Evolutionary conservation across 2,797 vertebrate species (phyloP).

Genomic region (Acanthurus lineatus): DNA sequence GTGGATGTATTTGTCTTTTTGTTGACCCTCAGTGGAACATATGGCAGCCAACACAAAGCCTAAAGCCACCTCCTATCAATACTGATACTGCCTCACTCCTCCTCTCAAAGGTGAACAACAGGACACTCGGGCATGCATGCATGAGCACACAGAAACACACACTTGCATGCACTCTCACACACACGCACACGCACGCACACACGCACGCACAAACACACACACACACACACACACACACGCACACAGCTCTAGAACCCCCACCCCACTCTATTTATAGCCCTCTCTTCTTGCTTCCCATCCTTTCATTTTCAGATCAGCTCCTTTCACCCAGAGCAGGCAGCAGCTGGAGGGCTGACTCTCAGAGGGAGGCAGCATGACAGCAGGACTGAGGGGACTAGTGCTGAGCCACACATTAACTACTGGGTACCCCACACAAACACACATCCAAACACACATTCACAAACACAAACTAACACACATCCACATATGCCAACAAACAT

Average conservation of each 20-base stretch:
- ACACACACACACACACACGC: conserved; percentile 20
- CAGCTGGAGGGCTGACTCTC: conserved; percentile 71
- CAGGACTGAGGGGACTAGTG: conserved; percentile 34
- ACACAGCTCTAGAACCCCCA: conserved; percentile 22
- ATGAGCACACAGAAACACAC: conserved; percentile 5
- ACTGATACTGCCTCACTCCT: conserved; percentile 55
- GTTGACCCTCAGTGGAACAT: conserved; percentile 71
- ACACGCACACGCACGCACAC: conserved; percentile 21
- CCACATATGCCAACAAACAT: too few relatives aligned
- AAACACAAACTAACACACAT: conserved; percentile 11
- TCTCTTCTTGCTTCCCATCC: conserved; percentile 41
- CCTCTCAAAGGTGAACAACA: conserved; percentile 70
- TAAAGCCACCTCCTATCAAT: conserved; percentile 52
- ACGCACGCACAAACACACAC: conserved; percentile 6
- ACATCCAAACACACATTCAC: conserved; percentile 9
- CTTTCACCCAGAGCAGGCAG: conserved; percentile 67
- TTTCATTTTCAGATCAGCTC: conserved; percentile 80
- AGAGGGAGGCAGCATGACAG: conserved; percentile 52
- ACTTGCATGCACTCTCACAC: conserved; percentile 10
- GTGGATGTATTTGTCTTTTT: conserved; percentile 53
- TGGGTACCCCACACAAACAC: conserved; percentile 39
- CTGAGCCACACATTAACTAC: conserved; percentile 51
- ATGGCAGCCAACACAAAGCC: conserved; percentile 77
- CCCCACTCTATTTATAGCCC: conserved; percentile 49
- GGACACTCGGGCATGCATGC: conserved; percentile 42